A percentile compares a stretch with the other conserved stretches of the same genome.
Conservation (phyloP, 2,113 vertebrate genomes). For the Brevimyrus niger region DNA sequence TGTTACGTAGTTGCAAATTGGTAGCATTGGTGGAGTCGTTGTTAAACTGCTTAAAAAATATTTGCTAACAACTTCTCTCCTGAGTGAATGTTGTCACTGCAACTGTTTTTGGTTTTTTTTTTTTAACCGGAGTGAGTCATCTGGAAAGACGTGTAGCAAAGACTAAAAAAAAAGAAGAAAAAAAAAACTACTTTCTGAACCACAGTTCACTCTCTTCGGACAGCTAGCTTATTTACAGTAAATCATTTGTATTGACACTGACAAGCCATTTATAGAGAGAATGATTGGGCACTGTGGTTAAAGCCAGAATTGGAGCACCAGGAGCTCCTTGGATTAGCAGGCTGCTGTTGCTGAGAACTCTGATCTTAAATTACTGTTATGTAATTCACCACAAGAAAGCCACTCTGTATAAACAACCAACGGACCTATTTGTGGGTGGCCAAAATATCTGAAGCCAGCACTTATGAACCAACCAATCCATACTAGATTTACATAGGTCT, state of each 20-base stretch:
- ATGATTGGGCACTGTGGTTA: background rate
- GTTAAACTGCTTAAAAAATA: background rate
- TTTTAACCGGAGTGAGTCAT: background rate
- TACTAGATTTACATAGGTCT: background rate
- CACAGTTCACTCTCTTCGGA: background rate
- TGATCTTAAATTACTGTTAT: conserved; percentile 21
- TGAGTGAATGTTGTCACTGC: background rate
- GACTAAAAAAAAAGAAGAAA: background rate
- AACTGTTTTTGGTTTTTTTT: background rate
- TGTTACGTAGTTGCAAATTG: background rate
- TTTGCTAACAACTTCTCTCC: background rate
- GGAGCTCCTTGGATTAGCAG: conserved; percentile 3
- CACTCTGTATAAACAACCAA: conserved; percentile 7
- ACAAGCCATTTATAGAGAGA: conserved; percentile 19
- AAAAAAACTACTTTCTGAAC: background rate
- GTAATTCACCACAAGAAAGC: conserved; percentile 2
- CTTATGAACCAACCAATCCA: background rate
- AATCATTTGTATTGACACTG: conserved; percentile 16
- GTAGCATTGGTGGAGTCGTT: background rate
- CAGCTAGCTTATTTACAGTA: conserved; percentile 13
- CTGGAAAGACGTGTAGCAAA: background rate
- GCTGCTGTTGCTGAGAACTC: conserved; percentile 18
- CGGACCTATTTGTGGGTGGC: background rate
- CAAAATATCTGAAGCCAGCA: background rate
- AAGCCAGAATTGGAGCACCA: background rate